Conservation (phyloP, 1,140 invertebrate species). For the Tribolium madens region DNA sequence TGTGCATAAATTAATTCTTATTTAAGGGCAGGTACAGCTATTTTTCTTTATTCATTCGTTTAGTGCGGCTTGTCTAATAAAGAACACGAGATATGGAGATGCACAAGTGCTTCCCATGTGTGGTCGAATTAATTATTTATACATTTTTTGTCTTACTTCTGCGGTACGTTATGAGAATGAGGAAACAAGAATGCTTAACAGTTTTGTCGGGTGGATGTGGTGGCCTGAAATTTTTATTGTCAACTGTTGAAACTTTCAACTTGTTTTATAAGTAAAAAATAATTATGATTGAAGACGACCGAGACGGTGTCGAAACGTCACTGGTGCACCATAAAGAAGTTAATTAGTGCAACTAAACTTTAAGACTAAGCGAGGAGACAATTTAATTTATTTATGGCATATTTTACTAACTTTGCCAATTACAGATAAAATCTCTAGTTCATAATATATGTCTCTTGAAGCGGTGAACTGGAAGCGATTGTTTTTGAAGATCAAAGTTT, state of each 20-base stretch:
- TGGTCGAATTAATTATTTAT: constrained; percentile 38
- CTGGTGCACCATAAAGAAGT: background rate
- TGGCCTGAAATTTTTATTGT: background rate
- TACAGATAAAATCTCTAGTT: constrained; percentile 27
- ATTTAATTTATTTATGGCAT: constrained; percentile 33
- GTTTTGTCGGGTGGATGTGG: background rate
- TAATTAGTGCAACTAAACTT: constrained; percentile 2
- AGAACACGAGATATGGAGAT: constrained; percentile 17
- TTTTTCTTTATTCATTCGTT: constrained; percentile 9
- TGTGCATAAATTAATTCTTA: constrained; percentile 25
- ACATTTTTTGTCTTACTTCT: constrained; percentile 27
- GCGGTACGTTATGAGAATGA: constrained; percentile 21
- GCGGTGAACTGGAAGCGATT: constrained; percentile 16
- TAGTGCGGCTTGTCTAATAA: constrained; percentile 7
- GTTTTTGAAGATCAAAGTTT: constrained; percentile 28
- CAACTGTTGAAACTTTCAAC: background rate
- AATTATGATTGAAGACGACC: background rate
- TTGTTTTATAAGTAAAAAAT: background rate
- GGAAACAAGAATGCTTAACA: constrained; percentile 14
- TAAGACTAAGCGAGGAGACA: background rate
- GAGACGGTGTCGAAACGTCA: background rate
- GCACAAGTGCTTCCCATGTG: constrained; percentile 31
- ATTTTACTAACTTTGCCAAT: constrained; percentile 28
- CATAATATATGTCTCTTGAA: background rate
- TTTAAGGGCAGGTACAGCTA: background rate